Evolutionary conservation across 2,797 vertebrate genomes (phyloP), one percentile per base, ranked within the genome.

Genomic region (Vultur gryphus): DNA sequence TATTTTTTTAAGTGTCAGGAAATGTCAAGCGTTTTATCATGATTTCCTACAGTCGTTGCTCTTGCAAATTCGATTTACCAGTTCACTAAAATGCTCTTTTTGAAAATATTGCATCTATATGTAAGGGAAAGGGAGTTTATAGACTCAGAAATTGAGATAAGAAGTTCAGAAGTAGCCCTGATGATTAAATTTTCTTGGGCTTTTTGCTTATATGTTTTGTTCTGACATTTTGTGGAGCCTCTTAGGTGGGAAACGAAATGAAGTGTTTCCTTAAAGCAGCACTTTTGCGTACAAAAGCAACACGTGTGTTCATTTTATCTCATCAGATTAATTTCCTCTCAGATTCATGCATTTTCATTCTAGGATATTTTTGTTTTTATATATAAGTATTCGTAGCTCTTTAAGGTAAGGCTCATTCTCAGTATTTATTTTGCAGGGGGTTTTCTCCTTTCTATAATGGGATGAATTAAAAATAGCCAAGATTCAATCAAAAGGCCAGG

Each of bases 61-160:
- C 93, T 62, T 39, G 49, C 67, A 95, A 79, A 90, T 97, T 84
- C 49, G n/a, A 96, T 95, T 97, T 96, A 62, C 49, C n/a, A 71
- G 66, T 90, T 89, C 72, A 51, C 84, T 80, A 54, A 94, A 90
- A 92, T 26, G 73, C 82, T 79, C n/a, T 87, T n/a, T 83, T 83
- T 85, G n/a, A 82, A 92, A 79, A 54, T 16, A 33, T 54, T 79
- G 55, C 72, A 54, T 93, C 90, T 93, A 20, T n/a, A 5, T 65
- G 31, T 3, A 84, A 79, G 16, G 58, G 10, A 77, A 62, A 62
- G 31, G 69, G 88, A 83, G 23, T 89, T 91, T 29, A 71, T 80
- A 35, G 84, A 29, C 65, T 80, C 78, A 46, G 31, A 81, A 81
- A 72, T 11, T 8, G 71, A 48, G 94, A 81, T 54, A 3, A 92